Percentiles rank a stretch among this genome's conserved stretches.
phyloP scores from a whole-genome alignment of 2,888 invertebrate genomes.

The Leucania comma region DNA sequence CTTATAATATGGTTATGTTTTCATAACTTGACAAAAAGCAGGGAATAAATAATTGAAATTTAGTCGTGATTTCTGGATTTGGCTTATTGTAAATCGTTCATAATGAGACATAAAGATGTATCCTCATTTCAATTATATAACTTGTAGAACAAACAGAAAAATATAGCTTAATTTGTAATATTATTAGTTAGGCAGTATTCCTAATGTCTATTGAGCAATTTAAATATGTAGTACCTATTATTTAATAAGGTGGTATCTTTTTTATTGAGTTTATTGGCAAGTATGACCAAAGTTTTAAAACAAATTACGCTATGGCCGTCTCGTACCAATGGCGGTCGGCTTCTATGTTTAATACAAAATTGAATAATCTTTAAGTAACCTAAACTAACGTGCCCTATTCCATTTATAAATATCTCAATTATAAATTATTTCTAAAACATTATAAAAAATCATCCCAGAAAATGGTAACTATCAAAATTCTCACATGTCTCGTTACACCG shows the following conservation, averaged over 20 bases:
- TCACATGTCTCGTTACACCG: constrained; percentile 6
- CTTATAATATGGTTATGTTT: background rate
- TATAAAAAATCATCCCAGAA: constrained; percentile 23
- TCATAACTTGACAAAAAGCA: background rate
- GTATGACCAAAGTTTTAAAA: background rate
- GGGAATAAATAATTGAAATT: background rate
- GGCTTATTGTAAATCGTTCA: background rate
- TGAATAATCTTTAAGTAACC: background rate
- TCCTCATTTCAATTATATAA: background rate
- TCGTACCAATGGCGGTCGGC: background rate
- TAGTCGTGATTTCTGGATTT: background rate
- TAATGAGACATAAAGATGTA: background rate
- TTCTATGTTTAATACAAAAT: background rate
- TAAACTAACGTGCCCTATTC: constrained; percentile 14
- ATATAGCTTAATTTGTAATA: constrained; percentile 10
- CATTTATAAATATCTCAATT: constrained; percentile 24
- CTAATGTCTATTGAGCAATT: constrained; percentile 22
- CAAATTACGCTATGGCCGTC: background rate
- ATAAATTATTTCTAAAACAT: constrained; percentile 22
- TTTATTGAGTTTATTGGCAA: constrained; percentile 8
- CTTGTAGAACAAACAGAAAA: background rate
- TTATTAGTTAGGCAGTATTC: constrained; percentile 2
- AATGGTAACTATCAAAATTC: constrained; percentile 41
- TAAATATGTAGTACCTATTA: constrained; percentile 7
- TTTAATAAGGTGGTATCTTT: constrained; percentile 4